Evolutionary conservation across 2,113 vertebrate species (phyloP), one percentile per base, ranked within the genome.

Genomic region (Xyrauchen texanus): DNA sequence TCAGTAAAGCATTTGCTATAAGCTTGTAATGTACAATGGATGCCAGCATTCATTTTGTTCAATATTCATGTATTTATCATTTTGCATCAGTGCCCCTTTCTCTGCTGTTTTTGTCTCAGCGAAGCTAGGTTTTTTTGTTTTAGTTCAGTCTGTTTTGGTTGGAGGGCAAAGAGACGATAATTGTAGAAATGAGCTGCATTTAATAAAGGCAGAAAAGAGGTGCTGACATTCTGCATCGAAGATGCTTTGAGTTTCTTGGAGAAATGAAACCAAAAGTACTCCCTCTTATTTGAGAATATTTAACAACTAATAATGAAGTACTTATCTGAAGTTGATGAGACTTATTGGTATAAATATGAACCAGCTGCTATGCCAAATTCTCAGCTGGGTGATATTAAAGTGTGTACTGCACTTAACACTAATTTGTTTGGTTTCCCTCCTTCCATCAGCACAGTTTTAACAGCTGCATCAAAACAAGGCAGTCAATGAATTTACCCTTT

Each of bases 1-100:
- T 16, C 13, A 53, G 60, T 65, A 8, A 73, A 67, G 60, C 64
- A 67, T 68, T 67, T 46, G 47, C 69, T 73, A 65, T 51, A 67
- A 58, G 68, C 61, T 64, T 60, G 68, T 62, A 57, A 52, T 58
- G 47, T 78, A 64, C 60, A 52, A 73, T 72, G n/a, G 72, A 74
- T 53, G 63, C 49, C 72, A 71, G 61, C 47, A 51, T 76, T 75
- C 8, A 7, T 52, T 74, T 74, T 75, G 64, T 53, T 83, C 61
- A 74, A 79, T 66, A 76, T 61, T 83, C 44, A 80, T 60, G 51
- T 75, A 52, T 67, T 83, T 55, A 52, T 74, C 57, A 42, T 49
- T 44, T 6, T 82, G 42, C 66, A 65, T 75, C 60, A 62, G 63
- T 64, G 45, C 47, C 52, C 15, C 68, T 78, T 12, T 68, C 21